Evolutionary conservation across 1,140 invertebrate genomes (phyloP).

Genomic region (Sminthurinus signatus): DNA sequence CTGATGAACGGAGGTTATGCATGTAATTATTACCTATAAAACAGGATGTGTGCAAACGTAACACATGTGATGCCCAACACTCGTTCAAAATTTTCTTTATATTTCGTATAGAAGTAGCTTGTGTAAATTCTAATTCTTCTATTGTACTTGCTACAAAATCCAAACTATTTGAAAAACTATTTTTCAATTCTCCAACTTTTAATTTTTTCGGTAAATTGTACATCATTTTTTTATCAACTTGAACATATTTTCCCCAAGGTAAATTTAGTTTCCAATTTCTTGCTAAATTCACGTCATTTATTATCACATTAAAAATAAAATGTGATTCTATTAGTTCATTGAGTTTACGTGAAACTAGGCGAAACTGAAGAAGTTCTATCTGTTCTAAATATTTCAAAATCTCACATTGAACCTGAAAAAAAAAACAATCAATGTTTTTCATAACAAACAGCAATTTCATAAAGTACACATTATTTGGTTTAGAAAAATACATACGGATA

Average conservation of each 20-base stretch:
- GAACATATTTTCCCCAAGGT: background rate
- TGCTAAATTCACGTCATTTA: conserved; percentile 2
- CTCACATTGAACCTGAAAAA: background rate
- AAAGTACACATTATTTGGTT: no score
- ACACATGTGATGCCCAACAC: background rate
- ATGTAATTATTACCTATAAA: background rate
- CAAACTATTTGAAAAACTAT: background rate
- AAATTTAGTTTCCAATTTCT: background rate
- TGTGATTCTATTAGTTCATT: background rate
- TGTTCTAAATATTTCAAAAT: conserved; percentile 1
- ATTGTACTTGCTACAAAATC: background rate
- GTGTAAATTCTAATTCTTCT: conserved; percentile 1
- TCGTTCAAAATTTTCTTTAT: background rate
- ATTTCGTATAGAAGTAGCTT: background rate
- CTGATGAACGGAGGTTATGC: background rate
- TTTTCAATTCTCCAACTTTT: background rate
- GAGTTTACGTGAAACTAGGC: background rate
- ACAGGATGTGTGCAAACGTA: background rate
- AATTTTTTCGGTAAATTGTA: background rate
- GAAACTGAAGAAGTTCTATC: background rate
- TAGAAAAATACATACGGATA: no score
- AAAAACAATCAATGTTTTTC: no score
- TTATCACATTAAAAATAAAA: conserved; percentile 1
- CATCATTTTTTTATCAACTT: background rate
- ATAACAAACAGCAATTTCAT: no score